phyloP scores from a whole-genome alignment of 2,113 vertebrate species.

The Tachysurus fulvidraco region DNA sequence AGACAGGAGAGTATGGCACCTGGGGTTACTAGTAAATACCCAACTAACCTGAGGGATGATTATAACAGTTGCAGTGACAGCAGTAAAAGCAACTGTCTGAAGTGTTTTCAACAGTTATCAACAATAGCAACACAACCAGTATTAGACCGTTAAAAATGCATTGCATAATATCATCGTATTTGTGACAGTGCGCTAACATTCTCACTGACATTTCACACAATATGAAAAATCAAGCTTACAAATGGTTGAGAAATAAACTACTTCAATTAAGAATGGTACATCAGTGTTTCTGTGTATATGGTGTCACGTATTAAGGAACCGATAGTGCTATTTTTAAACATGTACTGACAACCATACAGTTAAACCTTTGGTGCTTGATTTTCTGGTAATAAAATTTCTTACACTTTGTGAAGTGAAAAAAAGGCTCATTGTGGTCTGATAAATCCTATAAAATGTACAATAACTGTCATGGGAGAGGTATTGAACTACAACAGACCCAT shows the following conservation, averaged over 20 bases:
- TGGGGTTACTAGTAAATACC: not conserved
- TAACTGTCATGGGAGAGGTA: not conserved
- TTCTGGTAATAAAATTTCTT: not conserved
- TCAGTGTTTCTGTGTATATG: not conserved
- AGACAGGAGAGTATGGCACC: not conserved
- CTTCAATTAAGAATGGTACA: not conserved
- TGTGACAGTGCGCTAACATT: not conserved
- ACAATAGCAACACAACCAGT: not conserved
- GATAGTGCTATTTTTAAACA: not conserved
- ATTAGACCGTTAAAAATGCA: not conserved
- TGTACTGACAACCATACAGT: not conserved
- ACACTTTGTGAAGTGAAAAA: not conserved
- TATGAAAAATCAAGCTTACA: not conserved
- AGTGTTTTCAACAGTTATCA: not conserved
- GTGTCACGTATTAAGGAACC: not conserved
- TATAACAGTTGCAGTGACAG: not conserved
- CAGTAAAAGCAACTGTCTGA: not conserved
- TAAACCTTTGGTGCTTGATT: not conserved
- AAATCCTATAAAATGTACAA: conserved; percentile 6
- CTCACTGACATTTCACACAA: not conserved
- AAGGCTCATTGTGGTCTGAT: not conserved
- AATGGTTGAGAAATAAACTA: not conserved
- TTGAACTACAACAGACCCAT: not conserved
- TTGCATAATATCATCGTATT: not conserved
- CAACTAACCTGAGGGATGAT: not conserved